These are phyloP conservation scores for Acrossocheilus fasciatus DNA, from an alignment of 2,797 vertebrate genomes.

Conservation along the genomic window DNA sequence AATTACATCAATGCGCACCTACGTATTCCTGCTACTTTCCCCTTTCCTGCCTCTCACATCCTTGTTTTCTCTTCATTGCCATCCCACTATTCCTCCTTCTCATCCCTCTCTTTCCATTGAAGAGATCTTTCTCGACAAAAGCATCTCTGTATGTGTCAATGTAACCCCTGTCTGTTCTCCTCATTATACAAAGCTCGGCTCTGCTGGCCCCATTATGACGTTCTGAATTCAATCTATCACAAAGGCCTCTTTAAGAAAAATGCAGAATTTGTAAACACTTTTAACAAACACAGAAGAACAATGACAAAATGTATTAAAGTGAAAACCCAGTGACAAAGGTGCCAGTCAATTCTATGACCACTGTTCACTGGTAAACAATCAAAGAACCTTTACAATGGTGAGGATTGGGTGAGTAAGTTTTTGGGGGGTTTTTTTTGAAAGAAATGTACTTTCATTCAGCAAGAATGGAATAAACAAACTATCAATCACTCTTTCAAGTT, in stretches of 20 bases:
- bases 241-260: constrained; percentile 44
- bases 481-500: not conserved
- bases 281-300: constrained; percentile 43
- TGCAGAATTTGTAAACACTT: constrained; percentile 40
- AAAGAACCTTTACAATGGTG: not conserved
- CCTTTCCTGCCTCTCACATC: constrained; percentile 27
- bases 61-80: constrained; percentile 29
- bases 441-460: not conserved
- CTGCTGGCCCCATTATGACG: constrained; percentile 31
- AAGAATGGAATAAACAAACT: not conserved
- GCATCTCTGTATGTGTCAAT: constrained; percentile 57
- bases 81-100: constrained; percentile 26
- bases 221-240: constrained; percentile 30
- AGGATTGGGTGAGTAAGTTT: not conserved
- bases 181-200: constrained; percentile 36
- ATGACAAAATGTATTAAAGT: constrained; percentile 23
- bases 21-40: not conserved
- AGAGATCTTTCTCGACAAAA: constrained; percentile 63
- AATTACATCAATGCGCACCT: not conserved
- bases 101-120: constrained; percentile 21
- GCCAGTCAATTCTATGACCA: constrained; percentile 13
- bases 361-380: constrained; percentile 2
- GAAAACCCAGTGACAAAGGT: not conserved
- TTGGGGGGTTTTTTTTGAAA: not conserved
- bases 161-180: constrained; percentile 52